Base-by-base conservation (phyloP, 2,888 invertebrate species). In the Caenorhabditis sulstoni region DNA sequence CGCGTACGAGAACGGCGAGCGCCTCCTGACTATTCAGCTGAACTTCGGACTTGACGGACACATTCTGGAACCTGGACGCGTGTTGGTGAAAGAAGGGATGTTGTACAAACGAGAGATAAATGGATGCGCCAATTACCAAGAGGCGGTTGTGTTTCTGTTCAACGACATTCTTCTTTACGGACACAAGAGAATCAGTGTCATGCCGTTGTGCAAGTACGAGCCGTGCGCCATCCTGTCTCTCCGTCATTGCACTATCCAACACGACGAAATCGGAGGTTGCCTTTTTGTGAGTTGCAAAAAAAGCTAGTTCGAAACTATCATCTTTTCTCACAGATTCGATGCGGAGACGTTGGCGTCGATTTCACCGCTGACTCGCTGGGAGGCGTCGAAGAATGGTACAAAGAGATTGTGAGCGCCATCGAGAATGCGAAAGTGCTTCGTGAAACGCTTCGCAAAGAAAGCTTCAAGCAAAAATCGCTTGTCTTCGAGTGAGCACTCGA, bases 121-220 rank as follows among this genome's bases (percentile, higher is more conserved):
- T 16, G 81, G 81, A 44, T 62, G 45, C 7, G n/a, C 82, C 12
- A 59, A 71, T 4, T 82, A 79, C 58, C 64, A 77, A 3, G 84
- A 84, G 41, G 53, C 68, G 11, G 59, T 77, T 7, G 79, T 82
- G 11, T 84, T 78, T 59, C 57, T 84, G 5, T 84, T 84, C 70
- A 82, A 80, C 22, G 84, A 84, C 61, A 74, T 78, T 44, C 22
- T 84, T 22, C 70, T 84, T 0, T 84, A 82, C 61, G 84, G 84
- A n/a, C 75, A 76, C 37, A 76, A 79, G 20, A 66, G 78, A 8
- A 57, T 84, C 20, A 76, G 71, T 1, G 71, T 75, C 11, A 22
- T 61, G 11, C 37, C 70, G 16, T 16, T 23, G 12, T 70, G 73
- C 44, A 81, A 79, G 20, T 82, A 70, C 47, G 79, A 81, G 9